Evolutionary conservation across 2,113 vertebrate species (phyloP), one percentile per base, ranked within the genome.

Genomic region (Toxotes chatareus): DNA sequence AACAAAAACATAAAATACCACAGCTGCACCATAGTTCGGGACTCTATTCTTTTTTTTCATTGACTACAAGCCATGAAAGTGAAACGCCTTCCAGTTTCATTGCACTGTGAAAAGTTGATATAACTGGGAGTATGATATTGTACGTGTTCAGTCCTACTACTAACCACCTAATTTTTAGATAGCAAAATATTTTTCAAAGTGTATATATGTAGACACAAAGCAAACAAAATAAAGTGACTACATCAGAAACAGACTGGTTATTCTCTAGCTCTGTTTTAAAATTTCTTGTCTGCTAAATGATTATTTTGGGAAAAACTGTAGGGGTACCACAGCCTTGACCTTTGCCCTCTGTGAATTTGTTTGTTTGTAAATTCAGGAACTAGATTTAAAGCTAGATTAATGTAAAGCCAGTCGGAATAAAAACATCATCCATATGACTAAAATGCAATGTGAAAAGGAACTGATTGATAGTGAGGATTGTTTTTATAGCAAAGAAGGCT

Each of bases 1-100:
- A 79, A 88, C 83, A 68, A 42, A 84, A 78, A 80, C 77, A 80
- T n/a, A 64, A 32, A 64, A 65, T 4, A 69, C 11, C 1, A 64
- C 47, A 67, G 46, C n/a, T 16, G 42, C 23, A 51, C 31, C 38
- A 47, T 42, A 51, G 31, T 49, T 53, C 49, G 66, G 38, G 38
- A 73, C 53, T 38, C 61, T 56, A 1, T 49, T 76, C 17, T 51
- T 60, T 76, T 73, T 60, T 76, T 57, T 68, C 47, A 32, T 12
- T 80, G 27, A 56, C 34, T 16, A 5, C 34, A 21, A 69, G 17
- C 32, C 59, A 65, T 65, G 10, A 69, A 77, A 64, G 38, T 46
- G 63, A 70, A 79, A 14, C 11, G 38, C 14, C 42, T 72, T 34
- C 16, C 21, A 47, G 23, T 27, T 51, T 23, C 56, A 56, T 0